phyloP scores from a whole-genome alignment of 2,888 invertebrate species.

The Hemaris fuciformis region DNA sequence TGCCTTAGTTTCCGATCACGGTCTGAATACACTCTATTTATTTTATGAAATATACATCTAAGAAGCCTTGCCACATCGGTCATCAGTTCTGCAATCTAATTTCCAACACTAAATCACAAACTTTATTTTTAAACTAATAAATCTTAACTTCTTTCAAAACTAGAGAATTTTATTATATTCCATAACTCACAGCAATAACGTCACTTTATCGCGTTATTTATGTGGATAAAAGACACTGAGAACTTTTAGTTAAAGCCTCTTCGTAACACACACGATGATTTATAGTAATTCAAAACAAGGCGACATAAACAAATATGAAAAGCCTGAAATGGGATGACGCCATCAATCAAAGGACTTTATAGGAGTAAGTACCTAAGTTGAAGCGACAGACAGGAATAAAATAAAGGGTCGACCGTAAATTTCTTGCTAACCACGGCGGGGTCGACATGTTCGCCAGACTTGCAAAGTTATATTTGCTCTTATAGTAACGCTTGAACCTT shows the following conservation, averaged over 20 bases:
- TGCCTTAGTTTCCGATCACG: no score
- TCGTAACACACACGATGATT: background rate
- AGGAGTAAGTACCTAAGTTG: constrained; percentile 26
- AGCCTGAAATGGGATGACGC: constrained; percentile 9
- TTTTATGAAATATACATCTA: no score
- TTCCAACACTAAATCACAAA: background rate
- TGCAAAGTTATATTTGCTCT: background rate
- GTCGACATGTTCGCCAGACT: constrained; percentile 29
- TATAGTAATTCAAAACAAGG: background rate
- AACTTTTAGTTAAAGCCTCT: background rate
- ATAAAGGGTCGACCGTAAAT: constrained; percentile 49
- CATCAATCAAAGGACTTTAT: constrained; percentile 29
- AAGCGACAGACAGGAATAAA: constrained; percentile 28
- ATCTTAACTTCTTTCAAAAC: background rate
- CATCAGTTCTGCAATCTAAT: no score
- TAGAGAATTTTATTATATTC: background rate
- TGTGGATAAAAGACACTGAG: background rate
- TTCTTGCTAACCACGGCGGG: constrained; percentile 34
- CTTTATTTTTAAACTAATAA: background rate
- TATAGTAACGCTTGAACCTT: background rate
- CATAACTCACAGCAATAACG: constrained; percentile 7
- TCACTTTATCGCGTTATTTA: background rate
- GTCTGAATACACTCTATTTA: no score
- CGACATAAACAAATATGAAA: background rate
- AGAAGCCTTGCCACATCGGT: no score